Conservation (phyloP, 35 echinoderm and acorn worm genomes). For the Lytechinus variegatus region DNA sequence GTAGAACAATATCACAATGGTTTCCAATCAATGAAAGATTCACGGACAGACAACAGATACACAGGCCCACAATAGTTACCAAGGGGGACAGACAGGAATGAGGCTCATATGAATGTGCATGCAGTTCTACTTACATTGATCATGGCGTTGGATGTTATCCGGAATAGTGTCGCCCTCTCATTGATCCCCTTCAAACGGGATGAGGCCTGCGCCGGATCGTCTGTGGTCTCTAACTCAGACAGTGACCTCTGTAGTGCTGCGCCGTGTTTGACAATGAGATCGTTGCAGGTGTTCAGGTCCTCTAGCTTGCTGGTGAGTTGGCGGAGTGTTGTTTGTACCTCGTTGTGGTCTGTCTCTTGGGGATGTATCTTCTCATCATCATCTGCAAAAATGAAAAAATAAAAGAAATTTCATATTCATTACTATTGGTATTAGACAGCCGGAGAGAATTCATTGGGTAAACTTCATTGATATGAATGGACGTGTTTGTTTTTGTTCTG, state of each 20-base stretch:
- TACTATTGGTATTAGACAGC: neutral
- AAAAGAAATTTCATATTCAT: neutral
- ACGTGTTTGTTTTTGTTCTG: no score
- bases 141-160: slow-evolving; percentile 99
- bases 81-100: neutral
- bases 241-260: slow-evolving; percentile 87
- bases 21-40: neutral
- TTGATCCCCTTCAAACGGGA: slow-evolving; percentile 86
- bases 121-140: slow-evolving; percentile 84
- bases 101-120: neutral
- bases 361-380: slow-evolving; percentile 87
- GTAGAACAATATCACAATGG: no score
- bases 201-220: slow-evolving; percentile 72
- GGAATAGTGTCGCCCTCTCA: slow-evolving; percentile 94
- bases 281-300: slow-evolving; percentile 96
- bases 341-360: slow-evolving; percentile 74
- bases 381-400: slow-evolving; percentile 45
- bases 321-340: slow-evolving; percentile 80
- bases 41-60: neutral
- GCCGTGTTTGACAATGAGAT: slow-evolving; percentile 93
- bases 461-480: no score
- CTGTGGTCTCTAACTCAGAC: slow-evolving; percentile 80
- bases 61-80: neutral
- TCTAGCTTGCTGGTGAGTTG: slow-evolving; percentile 89
- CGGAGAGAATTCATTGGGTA: neutral